Base-by-base conservation (phyloP, 2,888 invertebrate species). In the Nysson spinosus region DNA sequence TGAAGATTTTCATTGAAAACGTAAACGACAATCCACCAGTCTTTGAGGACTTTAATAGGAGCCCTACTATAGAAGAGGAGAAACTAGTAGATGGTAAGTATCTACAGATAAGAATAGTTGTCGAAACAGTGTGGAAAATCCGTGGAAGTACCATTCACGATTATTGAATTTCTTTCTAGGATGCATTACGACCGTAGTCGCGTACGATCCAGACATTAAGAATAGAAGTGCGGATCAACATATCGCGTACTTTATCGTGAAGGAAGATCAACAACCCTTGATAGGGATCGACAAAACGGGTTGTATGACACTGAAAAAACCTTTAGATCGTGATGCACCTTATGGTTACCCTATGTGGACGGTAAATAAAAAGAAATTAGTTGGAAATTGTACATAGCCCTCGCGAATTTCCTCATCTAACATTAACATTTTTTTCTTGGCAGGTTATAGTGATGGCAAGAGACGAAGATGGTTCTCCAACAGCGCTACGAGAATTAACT, bases 21-120 rank as follows among this genome's bases (percentile, higher is more conserved):
- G 93, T 97, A 39, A 98, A 98, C 83, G 98, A 98, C 85, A 96
- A 97, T 86, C 93, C 93, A 0, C 98, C 98, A 0, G 91, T 93
- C 1, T 98, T 98, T 82, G 86, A 89, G 19, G 87, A 91, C 42
- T 92, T 92, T 46, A 90, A 92, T 44, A 93, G 93, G 78, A 92
- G 92, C 49, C 93, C 93, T 44, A 93, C 92, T 0, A 94, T 96
- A 60, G 88, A 90, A 42, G 96, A 96, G 83, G 96, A 96, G 83
- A 90, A 89, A 46, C 81, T 93, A 6, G 90, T 92, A 50, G 89
- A 90, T 69, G 91, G 91, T 26, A 52, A 46, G 47, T 14, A 19
- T 6, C n/a, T n/a, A 6, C 17, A 19, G 6, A 9, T 5, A 17
- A 9, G 4, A 5, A 17, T 16, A 5, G 24, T 24, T 9, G 24